Evolutionary conservation across 2,888 invertebrate genomes (phyloP), one percentile per base, ranked within the genome.

Genomic region (Leptopilina drosophilae): DNA sequence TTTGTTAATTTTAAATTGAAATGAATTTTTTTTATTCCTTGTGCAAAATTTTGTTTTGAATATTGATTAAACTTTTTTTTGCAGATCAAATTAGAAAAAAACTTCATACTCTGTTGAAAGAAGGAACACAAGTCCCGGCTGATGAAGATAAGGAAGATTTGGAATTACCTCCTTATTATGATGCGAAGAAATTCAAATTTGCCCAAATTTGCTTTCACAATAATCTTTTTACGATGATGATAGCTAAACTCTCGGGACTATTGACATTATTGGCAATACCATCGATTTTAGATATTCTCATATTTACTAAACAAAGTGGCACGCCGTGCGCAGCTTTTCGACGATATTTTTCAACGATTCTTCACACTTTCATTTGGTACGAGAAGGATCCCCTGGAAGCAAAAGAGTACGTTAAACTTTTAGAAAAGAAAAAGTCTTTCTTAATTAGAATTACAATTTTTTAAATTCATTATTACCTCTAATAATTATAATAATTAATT

Each of bases 361-460:
- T 95, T 5, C 97, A 98, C 88, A 95, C 96, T 80, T 91, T 94
- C 15, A 91, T 94, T 5, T 98, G 98, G 98, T 97, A 97, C 89
- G 94, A 94, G 80, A 92, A 94, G 49, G 94, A 95, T 77, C 93
- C 91, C 11, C 80, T 76, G 7, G 81, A 84, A 67, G 82, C 87
- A 46, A 81, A 83, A 42, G 86, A 88, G 91, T 91, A 80, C 88
- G 89, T 88, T 8, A 20, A 33, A 33, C 33, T 33, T 33, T 33
- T 4, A 33, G 2, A 3, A 33, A 33, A 33, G 5, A 2, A 33
- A 33, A 33, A 33, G 2, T 33, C 2, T 33, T 33, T 33, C 33
- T 33, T 33, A 5, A 33, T 2, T 33, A 33, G 5, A 33, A 2
- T 33, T 20, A 20, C 20, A 20, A 20, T 20, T 20, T 20, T 20